Percentiles rank a stretch among this genome's conserved stretches.
phyloP scores from a whole-genome alignment of 2,797 vertebrate species.

The Enteromius viviparus region DNA sequence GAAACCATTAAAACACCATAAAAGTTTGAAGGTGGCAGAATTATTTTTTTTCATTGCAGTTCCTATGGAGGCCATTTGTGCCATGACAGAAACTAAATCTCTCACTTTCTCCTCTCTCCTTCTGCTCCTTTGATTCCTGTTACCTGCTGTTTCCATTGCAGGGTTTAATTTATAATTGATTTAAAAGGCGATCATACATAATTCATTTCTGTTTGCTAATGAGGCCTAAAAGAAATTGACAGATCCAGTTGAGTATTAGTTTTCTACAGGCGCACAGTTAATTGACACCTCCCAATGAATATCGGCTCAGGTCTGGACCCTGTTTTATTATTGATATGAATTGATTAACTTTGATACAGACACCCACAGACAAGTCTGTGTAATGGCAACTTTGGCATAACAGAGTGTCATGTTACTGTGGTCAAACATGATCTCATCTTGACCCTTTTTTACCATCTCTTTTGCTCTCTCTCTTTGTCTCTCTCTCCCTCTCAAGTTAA shows the following conservation, averaged over 20 bases:
- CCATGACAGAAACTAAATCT: not conserved
- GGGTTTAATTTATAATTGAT: constrained; percentile 56
- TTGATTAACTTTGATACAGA: constrained; percentile 49
- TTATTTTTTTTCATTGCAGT: not conserved
- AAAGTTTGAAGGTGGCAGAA: not conserved
- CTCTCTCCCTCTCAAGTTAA: not conserved
- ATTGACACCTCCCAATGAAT: constrained; percentile 42
- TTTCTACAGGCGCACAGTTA: constrained; percentile 43
- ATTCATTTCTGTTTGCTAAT: constrained; percentile 46
- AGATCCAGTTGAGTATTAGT: constrained; percentile 43
- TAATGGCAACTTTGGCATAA: not conserved
- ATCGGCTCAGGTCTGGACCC: constrained; percentile 26
- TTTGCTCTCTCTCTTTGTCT: not conserved
- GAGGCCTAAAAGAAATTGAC: constrained; percentile 38
- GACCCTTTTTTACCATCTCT: not conserved
- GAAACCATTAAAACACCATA: constrained; percentile 10
- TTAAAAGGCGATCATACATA: constrained; percentile 45
- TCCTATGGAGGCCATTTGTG: not conserved
- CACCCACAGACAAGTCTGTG: constrained; percentile 11
- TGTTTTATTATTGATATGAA: constrained; percentile 53
- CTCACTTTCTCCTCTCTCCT: constrained; percentile 34
- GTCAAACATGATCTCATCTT: constrained; percentile 15
- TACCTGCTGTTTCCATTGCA: constrained; percentile 47
- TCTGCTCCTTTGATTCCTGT: constrained; percentile 38
- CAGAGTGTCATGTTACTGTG: not conserved